A percentile compares a stretch with the other conserved stretches of the same genome.
Evolutionary conservation across 2,888 invertebrate genomes (phyloP).

Genomic region (Parnassius glacialis): DNA sequence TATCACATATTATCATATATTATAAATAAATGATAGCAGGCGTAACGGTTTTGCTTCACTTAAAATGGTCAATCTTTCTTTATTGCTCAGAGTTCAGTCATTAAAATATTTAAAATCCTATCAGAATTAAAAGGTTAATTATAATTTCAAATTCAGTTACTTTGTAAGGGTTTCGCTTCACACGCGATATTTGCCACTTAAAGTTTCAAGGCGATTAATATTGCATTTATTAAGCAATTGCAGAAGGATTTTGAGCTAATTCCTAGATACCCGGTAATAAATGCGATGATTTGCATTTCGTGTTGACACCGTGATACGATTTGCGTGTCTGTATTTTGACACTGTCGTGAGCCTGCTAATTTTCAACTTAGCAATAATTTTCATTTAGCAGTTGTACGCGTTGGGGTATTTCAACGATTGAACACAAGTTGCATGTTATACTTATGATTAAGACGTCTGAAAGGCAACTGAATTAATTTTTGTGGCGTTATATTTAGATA

Average conservation of each 20-base stretch:
- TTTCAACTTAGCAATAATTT: conserved; percentile 13
- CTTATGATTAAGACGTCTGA: too few species aligned
- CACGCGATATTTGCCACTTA: not conserved
- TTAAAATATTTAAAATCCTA: too few species aligned
- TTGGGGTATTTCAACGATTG: conserved; percentile 5
- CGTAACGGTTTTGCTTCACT: too few species aligned
- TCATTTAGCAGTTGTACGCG: conserved; percentile 6
- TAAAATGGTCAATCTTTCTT: too few species aligned
- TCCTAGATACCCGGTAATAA: conserved; percentile 1
- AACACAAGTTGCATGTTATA: conserved; percentile 11
- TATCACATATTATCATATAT: too few species aligned
- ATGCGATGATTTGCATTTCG: conserved; percentile 19
- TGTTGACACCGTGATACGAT: conserved; percentile 5
- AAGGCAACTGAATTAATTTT: too few species aligned
- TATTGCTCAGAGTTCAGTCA: too few species aligned
- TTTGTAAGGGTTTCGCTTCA: not conserved
- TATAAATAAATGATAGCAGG: too few species aligned
- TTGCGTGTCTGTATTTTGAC: conserved; percentile 13
- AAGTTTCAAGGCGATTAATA: conserved; percentile 5
- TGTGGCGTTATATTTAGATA: too few species aligned
- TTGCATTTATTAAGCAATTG: conserved; percentile 1
- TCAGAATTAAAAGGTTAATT: not conserved
- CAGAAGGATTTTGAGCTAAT: not conserved
- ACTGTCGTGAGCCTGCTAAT: not conserved
- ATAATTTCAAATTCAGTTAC: not conserved